Conservation (phyloP, 53 echinoderm and acorn worm species). For the Temnopleurus reevesii region DNA sequence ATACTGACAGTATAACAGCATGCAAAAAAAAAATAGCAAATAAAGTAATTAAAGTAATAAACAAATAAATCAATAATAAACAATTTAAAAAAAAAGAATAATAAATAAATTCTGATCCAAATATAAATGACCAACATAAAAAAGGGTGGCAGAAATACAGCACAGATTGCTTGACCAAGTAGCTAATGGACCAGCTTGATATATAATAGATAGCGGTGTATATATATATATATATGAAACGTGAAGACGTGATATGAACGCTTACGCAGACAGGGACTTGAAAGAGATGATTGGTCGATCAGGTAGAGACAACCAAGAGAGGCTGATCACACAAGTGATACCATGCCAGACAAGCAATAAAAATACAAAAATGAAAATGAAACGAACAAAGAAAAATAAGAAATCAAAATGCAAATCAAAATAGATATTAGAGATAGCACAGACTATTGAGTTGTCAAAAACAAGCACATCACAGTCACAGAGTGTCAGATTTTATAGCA, state of each 20-base stretch:
- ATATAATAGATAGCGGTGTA: not conserved
- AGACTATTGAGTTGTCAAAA: not conserved
- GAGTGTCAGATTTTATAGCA: not conserved
- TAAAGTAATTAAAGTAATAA: too few species aligned
- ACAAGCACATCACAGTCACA: not conserved
- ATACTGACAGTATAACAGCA: not conserved
- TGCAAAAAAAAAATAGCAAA: not conserved
- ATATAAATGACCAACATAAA: too few species aligned
- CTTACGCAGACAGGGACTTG: conserved; percentile 31
- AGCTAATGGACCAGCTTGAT: not conserved
- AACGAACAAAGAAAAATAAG: conserved; percentile 46
- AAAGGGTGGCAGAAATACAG: not conserved
- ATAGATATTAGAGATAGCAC: not conserved
- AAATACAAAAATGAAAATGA: not conserved
- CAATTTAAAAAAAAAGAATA: too few species aligned
- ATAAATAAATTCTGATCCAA: too few species aligned
- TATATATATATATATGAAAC: not conserved
- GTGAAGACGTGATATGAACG: not conserved
- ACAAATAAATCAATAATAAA: too few species aligned
- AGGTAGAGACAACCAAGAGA: conserved; percentile 71
- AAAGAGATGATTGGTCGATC: conserved; percentile 55
- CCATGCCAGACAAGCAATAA: conserved; percentile 10
- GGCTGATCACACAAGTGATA: conserved; percentile 28
- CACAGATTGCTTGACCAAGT: not conserved
- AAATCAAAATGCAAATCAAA: conserved; percentile 16